Conservation (phyloP, 2,888 invertebrate species). For the Abrostola triplasia region DNA sequence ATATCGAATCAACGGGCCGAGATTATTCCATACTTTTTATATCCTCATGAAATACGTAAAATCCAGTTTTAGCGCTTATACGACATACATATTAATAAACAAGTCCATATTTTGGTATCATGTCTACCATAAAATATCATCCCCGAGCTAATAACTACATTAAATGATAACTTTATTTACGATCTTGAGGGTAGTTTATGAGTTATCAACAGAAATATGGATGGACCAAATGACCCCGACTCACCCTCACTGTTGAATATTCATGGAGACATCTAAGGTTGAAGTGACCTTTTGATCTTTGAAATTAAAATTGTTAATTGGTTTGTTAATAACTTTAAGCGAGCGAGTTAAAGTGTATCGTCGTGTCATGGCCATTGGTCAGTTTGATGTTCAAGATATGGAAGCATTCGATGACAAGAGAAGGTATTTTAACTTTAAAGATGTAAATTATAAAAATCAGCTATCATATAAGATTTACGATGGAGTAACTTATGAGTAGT, state of each 20-base stretch:
- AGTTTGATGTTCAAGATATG: background rate
- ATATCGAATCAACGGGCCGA: background rate
- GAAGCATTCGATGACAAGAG: background rate
- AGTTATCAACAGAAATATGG: constrained; percentile 12
- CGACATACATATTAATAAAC: constrained; percentile 33
- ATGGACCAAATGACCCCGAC: constrained; percentile 22
- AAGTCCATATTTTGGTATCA: constrained; percentile 17
- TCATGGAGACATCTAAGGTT: constrained; percentile 36
- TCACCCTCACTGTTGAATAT: constrained; percentile 34
- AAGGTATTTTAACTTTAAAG: background rate
- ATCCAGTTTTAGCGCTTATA: constrained; percentile 21
- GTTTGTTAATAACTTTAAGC: constrained; percentile 25
- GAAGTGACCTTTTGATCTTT: constrained; percentile 33
- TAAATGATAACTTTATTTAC: constrained; percentile 48
- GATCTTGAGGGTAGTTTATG: constrained; percentile 31
- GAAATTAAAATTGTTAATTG: constrained; percentile 42
- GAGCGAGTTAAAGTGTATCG: constrained; percentile 34
- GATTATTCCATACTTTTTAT: background rate
- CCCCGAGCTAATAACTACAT: constrained; percentile 40
- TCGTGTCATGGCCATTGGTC: background rate
- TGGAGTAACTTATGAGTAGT: no score
- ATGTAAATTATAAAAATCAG: no score
- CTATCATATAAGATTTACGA: no score
- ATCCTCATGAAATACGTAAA: background rate
- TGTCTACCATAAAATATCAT: constrained; percentile 42